phyloP scores from a whole-genome alignment of 1,140 invertebrate species.

The Zaprionus inermis region DNA sequence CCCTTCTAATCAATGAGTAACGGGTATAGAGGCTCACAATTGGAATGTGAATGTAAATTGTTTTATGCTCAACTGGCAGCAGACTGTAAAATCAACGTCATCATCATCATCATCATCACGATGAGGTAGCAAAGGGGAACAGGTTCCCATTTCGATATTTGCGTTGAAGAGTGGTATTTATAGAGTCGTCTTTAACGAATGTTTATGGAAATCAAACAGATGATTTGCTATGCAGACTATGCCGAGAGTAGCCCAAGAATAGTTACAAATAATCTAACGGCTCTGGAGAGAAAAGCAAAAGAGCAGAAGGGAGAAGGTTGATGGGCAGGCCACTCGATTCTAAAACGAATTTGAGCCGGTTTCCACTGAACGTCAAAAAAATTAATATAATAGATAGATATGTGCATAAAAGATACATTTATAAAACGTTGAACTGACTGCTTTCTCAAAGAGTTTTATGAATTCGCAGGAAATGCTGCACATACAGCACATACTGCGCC shows the following conservation, averaged over 20 bases:
- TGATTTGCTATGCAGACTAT: not conserved
- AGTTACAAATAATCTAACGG: not conserved
- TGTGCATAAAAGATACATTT: no score
- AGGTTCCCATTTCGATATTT: conserved; percentile 9
- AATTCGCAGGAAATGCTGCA: not conserved
- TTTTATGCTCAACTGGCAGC: not conserved
- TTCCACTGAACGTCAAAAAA: no score
- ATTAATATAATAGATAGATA: no score
- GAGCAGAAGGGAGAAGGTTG: not conserved
- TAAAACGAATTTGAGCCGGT: not conserved
- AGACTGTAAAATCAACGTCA: not conserved
- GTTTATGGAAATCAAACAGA: conserved; percentile 4
- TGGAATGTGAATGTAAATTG: conserved; percentile 7
- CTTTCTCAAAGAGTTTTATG: no score
- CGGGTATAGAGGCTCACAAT: no score
- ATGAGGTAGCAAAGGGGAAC: not conserved
- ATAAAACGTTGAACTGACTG: no score
- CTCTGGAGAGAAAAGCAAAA: not conserved
- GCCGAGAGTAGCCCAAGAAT: not conserved
- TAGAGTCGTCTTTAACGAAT: not conserved
- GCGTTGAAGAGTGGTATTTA: not conserved
- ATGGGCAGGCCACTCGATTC: not conserved
- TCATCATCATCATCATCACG: not conserved
- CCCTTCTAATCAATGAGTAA: no score
- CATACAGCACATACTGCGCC: not conserved